Percentiles rank a stretch among this genome's conserved stretches.
These are phyloP conservation scores for Stichopus horrens DNA, from an alignment of 53 echinoderm and acorn worm genomes.

Conservation along the genomic window DNA sequence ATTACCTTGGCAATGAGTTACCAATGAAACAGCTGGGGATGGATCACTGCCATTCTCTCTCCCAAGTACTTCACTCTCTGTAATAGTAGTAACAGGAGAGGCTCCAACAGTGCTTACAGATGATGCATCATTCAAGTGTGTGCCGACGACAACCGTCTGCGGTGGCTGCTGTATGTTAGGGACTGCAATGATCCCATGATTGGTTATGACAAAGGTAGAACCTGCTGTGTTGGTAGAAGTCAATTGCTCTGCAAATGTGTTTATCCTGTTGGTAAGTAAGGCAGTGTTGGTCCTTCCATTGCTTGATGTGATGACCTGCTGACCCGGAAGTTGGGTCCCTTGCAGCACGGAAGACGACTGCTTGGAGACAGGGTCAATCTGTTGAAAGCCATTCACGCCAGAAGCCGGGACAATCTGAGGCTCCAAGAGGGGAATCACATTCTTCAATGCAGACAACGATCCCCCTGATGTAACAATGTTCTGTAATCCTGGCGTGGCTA, in stretches of 20 bases:
- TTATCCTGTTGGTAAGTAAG: background rate
- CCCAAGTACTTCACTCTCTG: background rate
- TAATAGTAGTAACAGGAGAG: background rate
- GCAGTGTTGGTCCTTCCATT: background rate
- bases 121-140: background rate
- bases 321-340: background rate
- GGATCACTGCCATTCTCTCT: background rate
- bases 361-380: no score
- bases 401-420: background rate
- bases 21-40: background rate
- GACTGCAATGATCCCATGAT: constrained; percentile 26
- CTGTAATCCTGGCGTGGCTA: background rate
- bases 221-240: background rate
- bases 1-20: background rate
- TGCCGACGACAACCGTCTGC: background rate
- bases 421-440: background rate
- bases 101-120: background rate
- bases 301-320: background rate
- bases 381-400: background rate
- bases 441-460: background rate
- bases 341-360: background rate
- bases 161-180: constrained; percentile 29
- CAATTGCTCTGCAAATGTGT: constrained; percentile 2
- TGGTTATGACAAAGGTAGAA: constrained; percentile 11
- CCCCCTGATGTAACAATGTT: background rate